Evolutionary conservation across 1,140 invertebrate species (phyloP).

Genomic region (Neodiprion fabricii): DNA sequence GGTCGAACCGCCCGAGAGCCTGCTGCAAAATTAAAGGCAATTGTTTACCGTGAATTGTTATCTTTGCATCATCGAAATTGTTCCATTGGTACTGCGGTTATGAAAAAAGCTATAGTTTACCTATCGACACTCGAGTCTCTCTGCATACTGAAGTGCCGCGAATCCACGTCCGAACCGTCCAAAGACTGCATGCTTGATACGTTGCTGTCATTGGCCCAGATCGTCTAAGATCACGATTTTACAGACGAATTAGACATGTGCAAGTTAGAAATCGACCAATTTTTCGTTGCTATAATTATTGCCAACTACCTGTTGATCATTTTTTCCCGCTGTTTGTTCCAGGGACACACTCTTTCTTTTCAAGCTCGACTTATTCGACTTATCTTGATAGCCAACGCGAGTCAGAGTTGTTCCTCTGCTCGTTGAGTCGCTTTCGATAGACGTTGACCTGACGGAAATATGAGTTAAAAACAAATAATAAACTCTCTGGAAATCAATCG

Average conservation of each 20-base stretch:
- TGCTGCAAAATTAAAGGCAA: slow-evolving; percentile 57
- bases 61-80: not conserved
- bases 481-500: slow-evolving; percentile 27
- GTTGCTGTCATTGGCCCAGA: slow-evolving; percentile 75
- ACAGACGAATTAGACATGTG: slow-evolving; percentile 26
- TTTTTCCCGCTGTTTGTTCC: slow-evolving; percentile 72
- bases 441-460: slow-evolving; percentile 45
- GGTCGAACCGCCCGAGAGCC: slow-evolving; percentile 82
- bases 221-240: slow-evolving; percentile 28
- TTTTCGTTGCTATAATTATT: slow-evolving; percentile 17
- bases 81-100: not conserved
- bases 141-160: slow-evolving; percentile 62
- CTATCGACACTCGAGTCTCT: slow-evolving; percentile 78
- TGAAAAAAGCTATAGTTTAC: slow-evolving; percentile 48
- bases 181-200: slow-evolving; percentile 80
- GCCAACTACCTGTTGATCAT: slow-evolving; percentile 61
- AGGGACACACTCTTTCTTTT: slow-evolving; percentile 78
- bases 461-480: slow-evolving; percentile 46
- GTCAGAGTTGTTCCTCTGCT: slow-evolving; percentile 50
- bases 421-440: slow-evolving; percentile 54
- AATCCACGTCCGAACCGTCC: slow-evolving; percentile 63
- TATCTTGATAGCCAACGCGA: slow-evolving; percentile 43
- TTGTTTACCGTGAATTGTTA: slow-evolving; percentile 31
- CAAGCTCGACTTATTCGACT: slow-evolving; percentile 63
- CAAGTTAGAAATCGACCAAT: slow-evolving; percentile 26